Evolutionary conservation across 2,113 vertebrate species (phyloP), one percentile per base, ranked within the genome.

Genomic region (Catharus minimus): DNA sequence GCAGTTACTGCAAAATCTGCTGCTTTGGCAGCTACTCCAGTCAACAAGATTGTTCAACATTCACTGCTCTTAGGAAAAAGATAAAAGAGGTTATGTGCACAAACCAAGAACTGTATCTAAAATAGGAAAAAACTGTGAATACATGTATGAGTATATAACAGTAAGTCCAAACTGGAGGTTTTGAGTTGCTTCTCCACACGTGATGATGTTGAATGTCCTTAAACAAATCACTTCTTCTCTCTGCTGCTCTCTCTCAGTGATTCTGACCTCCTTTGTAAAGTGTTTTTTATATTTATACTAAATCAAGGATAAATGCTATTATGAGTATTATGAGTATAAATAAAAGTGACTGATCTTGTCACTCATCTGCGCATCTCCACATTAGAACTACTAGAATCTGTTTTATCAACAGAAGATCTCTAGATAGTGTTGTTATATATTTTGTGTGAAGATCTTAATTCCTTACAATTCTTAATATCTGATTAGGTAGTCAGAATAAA

Each of bases 1-100:
- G 27, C 56, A 61, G 41, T 60, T 30, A 86, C 49, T 83, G 36
- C 12, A 81, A 95, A 93, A 83, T 86, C 57, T 93, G 56, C 52
- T 83, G 17, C n/a, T 64, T 90, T 80, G 82, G 76, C 65, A 95
- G 68, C 33, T 12, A 5, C 15, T 83, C 5, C 60, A 47, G 11
- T 71, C 32, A 61, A 52, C 32, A 88, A 74, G 15, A 27, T 65
- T 71, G 19, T 80, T 82, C 67, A 76, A 7, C 12, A 43, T 50
- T 83, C 46, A 77, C 16, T 46, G 38, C 10, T 66, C 27, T 52
- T 44, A 43, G 23, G 13, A 56, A 95, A 89, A 10, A 66, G 39
- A 69, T 30, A 47, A 49, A 55, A 85, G 44, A 6, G 4, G 6
- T 46, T 46, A 21, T 44, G 18, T 73, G 15, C 24, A 44, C 11